Evolutionary conservation across 2,888 invertebrate genomes (phyloP).

Genomic region (Agriopis marginaria): DNA sequence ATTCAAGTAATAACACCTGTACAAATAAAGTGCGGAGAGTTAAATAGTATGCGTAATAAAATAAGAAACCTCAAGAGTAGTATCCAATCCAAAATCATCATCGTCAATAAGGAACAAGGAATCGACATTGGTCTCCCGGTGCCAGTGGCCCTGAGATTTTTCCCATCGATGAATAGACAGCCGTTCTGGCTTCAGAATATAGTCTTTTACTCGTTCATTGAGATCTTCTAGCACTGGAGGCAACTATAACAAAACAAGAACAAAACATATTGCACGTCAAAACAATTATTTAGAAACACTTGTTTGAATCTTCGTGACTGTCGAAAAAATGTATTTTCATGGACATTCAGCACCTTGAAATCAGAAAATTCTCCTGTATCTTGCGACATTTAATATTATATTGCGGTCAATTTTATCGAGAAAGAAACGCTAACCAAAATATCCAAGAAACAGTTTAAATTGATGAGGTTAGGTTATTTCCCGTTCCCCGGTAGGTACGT

Average conservation of each 20-base stretch:
- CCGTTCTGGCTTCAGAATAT: conserved; percentile 89
- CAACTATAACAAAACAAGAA: conserved; percentile 73
- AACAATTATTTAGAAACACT: neutral
- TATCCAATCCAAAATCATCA: conserved; percentile 69
- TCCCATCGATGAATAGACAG: conserved; percentile 91
- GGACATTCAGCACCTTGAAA: conserved; percentile 21
- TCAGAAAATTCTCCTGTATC: conserved; percentile 34
- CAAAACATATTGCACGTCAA: conserved; percentile 54
- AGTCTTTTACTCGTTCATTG: conserved; percentile 88
- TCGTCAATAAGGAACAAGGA: conserved; percentile 81
- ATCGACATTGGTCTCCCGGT: conserved; percentile 82
- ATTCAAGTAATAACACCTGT: no score
- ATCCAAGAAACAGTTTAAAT: neutral
- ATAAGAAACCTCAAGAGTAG: conserved; percentile 75
- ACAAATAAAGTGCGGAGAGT: no score
- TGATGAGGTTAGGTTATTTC: neutral
- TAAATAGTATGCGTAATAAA: neutral
- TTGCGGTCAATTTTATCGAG: neutral
- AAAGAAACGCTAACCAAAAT: neutral
- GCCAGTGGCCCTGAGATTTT: conserved; percentile 89
- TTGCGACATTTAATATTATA: conserved; percentile 28
- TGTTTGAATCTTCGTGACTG: neutral
- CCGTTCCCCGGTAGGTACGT: neutral
- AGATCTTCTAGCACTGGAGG: conserved; percentile 90
- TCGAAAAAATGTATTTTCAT: neutral